A percentile compares a stretch with the other conserved stretches of the same genome.
phyloP scores from a whole-genome alignment of 2,888 invertebrate genomes.

The Tuta absoluta region DNA sequence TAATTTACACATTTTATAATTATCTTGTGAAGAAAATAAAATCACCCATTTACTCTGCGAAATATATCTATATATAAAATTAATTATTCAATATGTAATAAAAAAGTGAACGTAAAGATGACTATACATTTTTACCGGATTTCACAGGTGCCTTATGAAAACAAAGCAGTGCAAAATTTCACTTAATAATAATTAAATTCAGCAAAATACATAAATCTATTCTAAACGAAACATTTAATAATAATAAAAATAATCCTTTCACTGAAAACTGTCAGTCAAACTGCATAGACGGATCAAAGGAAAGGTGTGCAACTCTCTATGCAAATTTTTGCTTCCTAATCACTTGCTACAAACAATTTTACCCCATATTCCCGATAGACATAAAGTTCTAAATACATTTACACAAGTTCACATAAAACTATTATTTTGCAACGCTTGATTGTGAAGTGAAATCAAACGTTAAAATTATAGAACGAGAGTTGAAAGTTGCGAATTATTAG shows the following conservation, averaged over 20 bases:
- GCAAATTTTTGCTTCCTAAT: constrained; percentile 65
- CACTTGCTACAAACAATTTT: constrained; percentile 34
- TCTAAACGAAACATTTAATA: constrained; percentile 28
- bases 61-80: too few relatives aligned
- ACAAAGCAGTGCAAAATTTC: too few relatives aligned
- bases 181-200: neutral
- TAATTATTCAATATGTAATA: too few relatives aligned
- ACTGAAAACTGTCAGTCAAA: constrained; percentile 72
- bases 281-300: constrained; percentile 71
- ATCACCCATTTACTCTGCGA: too few relatives aligned
- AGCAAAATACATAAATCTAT: neutral
- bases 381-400: constrained; percentile 41
- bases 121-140: too few relatives aligned
- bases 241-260: constrained; percentile 43
- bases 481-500: constrained; percentile 41
- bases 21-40: too few relatives aligned
- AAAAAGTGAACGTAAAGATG: too few relatives aligned
- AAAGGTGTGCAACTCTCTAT: constrained; percentile 75
- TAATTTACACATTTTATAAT: too few relatives aligned
- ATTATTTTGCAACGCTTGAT: constrained; percentile 47
- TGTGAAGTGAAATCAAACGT: constrained; percentile 47
- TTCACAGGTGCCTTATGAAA: too few relatives aligned
- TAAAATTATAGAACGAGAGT: constrained; percentile 46
- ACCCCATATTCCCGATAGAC: accelerated
- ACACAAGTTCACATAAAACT: constrained; percentile 48